Conservation (phyloP, 2,888 invertebrate genomes). For the Melinaea menophilus region DNA sequence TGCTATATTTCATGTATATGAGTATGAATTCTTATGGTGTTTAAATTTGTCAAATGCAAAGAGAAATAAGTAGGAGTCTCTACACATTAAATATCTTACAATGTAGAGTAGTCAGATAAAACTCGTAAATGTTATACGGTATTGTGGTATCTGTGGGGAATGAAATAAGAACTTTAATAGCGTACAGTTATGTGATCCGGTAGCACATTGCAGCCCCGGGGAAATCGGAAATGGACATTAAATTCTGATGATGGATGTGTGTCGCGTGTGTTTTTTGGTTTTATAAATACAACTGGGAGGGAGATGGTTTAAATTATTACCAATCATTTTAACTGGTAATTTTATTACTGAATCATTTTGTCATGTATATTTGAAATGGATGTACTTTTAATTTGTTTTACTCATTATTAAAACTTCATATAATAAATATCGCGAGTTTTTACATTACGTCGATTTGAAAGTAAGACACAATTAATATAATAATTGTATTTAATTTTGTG, state of each 20-base stretch:
- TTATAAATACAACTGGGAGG: constrained; percentile 12
- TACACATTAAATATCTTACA: constrained; percentile 63
- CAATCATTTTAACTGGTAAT: too few relatives aligned
- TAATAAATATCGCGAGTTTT: too few relatives aligned
- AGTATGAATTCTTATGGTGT: constrained; percentile 19
- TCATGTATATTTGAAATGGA: too few relatives aligned
- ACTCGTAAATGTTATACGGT: background rate
- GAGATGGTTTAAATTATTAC: too few relatives aligned
- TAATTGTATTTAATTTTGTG: too few relatives aligned
- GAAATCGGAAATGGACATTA: constrained; percentile 63
- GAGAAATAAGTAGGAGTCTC: constrained; percentile 52
- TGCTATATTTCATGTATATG: too few relatives aligned
- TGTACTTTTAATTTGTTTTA: too few relatives aligned
- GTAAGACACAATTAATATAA: too few relatives aligned
- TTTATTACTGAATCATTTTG: constrained; percentile 26
- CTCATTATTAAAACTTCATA: too few relatives aligned
- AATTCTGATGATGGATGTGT: constrained; percentile 53
- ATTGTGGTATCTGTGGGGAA: constrained; percentile 14
- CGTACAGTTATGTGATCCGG: constrained; percentile 2
- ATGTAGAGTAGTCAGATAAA: constrained; percentile 27
- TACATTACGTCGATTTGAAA: too few relatives aligned
- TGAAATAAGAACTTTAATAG: constrained; percentile 1
- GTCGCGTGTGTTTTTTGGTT: constrained; percentile 20
- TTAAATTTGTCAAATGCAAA: constrained; percentile 60
- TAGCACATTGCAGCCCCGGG: constrained; percentile 39